Conservation (phyloP, 1,140 invertebrate genomes). For the Antheraea mylitta region DNA sequence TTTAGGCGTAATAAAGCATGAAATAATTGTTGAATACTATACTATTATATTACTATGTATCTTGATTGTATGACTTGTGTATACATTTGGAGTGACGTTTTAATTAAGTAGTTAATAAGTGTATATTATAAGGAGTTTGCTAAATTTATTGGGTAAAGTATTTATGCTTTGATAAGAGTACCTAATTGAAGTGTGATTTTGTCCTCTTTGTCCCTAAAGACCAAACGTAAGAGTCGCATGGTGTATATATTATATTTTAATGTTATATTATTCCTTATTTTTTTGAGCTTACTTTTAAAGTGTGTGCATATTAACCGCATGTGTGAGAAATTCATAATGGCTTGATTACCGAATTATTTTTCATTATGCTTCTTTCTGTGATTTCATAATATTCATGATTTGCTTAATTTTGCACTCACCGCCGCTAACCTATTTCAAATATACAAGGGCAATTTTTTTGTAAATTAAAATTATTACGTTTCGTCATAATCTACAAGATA, state of each 20-base stretch:
- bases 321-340: conserved; percentile 61
- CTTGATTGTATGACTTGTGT: conserved; percentile 23
- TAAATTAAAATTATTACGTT: no score
- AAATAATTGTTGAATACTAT: conserved; percentile 9
- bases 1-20: conserved; percentile 67
- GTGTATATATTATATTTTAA: conserved; percentile 45
- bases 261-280: conserved; percentile 33
- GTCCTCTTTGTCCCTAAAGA: conserved; percentile 71
- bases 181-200: conserved; percentile 29
- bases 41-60: conserved; percentile 15
- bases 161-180: conserved; percentile 26
- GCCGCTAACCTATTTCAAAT: conserved; percentile 32
- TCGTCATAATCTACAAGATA: not conserved
- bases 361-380: conserved; percentile 65
- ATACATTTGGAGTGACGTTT: conserved; percentile 54
- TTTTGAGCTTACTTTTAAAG: conserved; percentile 11
- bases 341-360: conserved; percentile 25
- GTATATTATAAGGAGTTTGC: conserved; percentile 58
- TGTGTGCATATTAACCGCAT: conserved; percentile 55
- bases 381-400: conserved; percentile 75
- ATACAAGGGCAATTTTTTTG: not conserved
- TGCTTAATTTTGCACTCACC: conserved; percentile 64
- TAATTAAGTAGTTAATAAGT: conserved; percentile 42
- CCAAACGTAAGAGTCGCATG: conserved; percentile 76
- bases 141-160: conserved; percentile 78